phyloP scores from a whole-genome alignment of 2,888 invertebrate species.

The Erebia aethiops region DNA sequence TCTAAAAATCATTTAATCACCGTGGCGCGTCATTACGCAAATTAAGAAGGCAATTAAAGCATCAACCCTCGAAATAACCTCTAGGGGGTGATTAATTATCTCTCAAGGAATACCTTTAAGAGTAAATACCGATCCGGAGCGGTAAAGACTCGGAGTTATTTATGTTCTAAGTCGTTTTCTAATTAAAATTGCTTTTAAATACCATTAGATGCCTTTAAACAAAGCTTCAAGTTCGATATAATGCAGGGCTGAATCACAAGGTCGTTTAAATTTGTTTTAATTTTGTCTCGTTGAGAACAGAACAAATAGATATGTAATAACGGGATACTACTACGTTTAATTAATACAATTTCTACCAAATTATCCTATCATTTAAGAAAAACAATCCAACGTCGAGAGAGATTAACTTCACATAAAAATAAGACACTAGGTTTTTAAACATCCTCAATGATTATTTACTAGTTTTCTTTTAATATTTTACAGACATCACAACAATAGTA shows the following conservation, averaged over 20 bases:
- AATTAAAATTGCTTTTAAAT: slow-evolving; percentile 14
- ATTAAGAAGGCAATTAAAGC: slow-evolving; percentile 49
- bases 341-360: too few relatives aligned
- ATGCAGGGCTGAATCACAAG: neutral
- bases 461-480: too few relatives aligned
- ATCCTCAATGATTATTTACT: too few relatives aligned
- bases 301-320: too few relatives aligned
- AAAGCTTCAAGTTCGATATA: neutral
- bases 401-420: too few relatives aligned
- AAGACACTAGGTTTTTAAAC: neutral
- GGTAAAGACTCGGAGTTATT: neutral
- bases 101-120: slow-evolving; percentile 23
- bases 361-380: too few relatives aligned
- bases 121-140: slow-evolving; percentile 9
- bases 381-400: too few relatives aligned
- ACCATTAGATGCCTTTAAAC: neutral
- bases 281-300: too few relatives aligned
- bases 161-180: slow-evolving; percentile 14
- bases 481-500: too few relatives aligned
- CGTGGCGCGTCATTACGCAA: slow-evolving; percentile 41
- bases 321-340: too few relatives aligned
- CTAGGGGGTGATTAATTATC: slow-evolving; percentile 41
- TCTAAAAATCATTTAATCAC: slow-evolving; percentile 31
- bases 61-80: slow-evolving; percentile 38
- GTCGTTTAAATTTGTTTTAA: too few relatives aligned